Conservation (phyloP, 2,113 vertebrate genomes). For the Misgurnus anguillicaudatus region DNA sequence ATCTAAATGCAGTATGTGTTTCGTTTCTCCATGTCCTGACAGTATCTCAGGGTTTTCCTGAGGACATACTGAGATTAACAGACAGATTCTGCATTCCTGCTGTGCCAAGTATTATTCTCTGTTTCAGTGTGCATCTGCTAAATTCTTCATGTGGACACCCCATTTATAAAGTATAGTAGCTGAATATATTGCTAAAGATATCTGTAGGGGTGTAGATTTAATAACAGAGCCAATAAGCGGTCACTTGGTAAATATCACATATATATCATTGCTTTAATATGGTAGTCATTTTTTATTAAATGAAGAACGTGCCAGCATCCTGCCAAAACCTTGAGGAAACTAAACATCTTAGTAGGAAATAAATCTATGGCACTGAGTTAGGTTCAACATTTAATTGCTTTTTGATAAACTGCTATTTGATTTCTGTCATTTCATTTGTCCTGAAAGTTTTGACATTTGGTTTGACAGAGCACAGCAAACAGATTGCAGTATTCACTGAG, state of each 20-base stretch:
- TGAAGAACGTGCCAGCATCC: not conserved
- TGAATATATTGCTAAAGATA: slow-evolving; percentile 19
- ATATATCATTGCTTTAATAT: not conserved
- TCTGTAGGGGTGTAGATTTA: not conserved
- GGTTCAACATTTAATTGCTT: slow-evolving; percentile 3
- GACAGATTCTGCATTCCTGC: slow-evolving; percentile 4
- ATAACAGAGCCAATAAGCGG: not conserved
- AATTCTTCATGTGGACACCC: slow-evolving; percentile 20
- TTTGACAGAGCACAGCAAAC: not conserved
- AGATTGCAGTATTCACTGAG: too few species aligned
- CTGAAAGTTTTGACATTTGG: not conserved
- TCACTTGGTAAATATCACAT: not conserved
- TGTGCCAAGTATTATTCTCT: slow-evolving; percentile 19
- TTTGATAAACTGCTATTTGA: not conserved
- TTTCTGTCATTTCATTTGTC: not conserved
- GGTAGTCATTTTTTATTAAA: slow-evolving; percentile 5
- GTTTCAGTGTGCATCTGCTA: not conserved
- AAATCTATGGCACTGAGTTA: not conserved
- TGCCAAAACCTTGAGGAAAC: not conserved
- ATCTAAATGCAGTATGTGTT: slow-evolving; percentile 6
- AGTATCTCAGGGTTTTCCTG: not conserved
- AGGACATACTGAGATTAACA: slow-evolving; percentile 22
- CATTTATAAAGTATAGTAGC: slow-evolving; percentile 2
- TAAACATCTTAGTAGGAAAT: not conserved
- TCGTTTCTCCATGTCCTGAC: not conserved